Evolutionary conservation across 1,140 invertebrate genomes (phyloP).

Genomic region (Contarinia nasturtii): DNA sequence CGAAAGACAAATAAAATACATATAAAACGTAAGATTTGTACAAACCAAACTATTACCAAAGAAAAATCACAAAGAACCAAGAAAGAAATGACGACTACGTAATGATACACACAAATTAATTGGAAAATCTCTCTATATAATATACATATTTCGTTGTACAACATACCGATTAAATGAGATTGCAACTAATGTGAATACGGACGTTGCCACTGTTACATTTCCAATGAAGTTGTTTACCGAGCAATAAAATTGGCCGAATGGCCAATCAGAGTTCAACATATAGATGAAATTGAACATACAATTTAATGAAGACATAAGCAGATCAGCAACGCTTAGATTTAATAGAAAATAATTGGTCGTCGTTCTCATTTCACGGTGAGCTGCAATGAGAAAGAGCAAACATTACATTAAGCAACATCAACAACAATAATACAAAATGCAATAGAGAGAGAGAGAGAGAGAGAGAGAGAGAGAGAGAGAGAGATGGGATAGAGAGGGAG

Average conservation of each 20-base stretch:
- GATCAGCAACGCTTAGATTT: slow-evolving; percentile 83
- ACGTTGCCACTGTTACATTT: slow-evolving; percentile 69
- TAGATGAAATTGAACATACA: slow-evolving; percentile 87
- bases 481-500: no score
- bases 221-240: slow-evolving; percentile 78
- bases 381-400: slow-evolving; percentile 16
- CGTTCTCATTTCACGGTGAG: slow-evolving; percentile 77
- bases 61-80: no score
- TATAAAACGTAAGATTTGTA: no score
- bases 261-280: slow-evolving; percentile 68
- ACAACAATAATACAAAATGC: no score
- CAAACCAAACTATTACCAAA: no score
- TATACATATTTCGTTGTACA: neutral
- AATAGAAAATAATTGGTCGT: slow-evolving; percentile 92
- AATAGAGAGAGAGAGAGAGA: no score
- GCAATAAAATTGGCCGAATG: slow-evolving; percentile 69
- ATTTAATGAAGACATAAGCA: slow-evolving; percentile 80
- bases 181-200: slow-evolving; percentile 76
- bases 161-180: slow-evolving; percentile 65
- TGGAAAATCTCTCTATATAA: no score
- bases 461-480: no score
- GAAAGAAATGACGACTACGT: no score
- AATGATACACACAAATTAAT: no score
- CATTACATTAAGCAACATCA: no score
- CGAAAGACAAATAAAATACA: no score